Conservation (phyloP, 2,797 vertebrate species). For the Mus spretus region DNA sequence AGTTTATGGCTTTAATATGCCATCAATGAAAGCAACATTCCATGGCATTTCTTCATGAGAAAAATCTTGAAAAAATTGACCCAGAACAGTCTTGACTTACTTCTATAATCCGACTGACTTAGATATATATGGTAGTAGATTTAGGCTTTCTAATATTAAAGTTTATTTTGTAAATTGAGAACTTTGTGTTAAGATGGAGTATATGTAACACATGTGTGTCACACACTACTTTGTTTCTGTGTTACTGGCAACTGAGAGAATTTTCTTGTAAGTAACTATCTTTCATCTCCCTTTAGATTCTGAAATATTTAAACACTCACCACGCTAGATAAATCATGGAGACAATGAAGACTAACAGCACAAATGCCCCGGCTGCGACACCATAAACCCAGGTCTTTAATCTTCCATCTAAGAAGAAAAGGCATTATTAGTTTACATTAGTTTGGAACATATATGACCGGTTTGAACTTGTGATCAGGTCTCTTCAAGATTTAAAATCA, state of each 20-base stretch:
- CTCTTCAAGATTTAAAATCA: constrained; percentile 75
- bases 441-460: constrained; percentile 76
- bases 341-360: constrained; percentile 98
- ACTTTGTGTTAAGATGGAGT: not conserved
- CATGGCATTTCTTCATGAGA: not conserved
- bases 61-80: constrained; percentile 10
- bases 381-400: constrained; percentile 99
- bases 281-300: constrained; percentile 58
- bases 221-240: not conserved
- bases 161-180: constrained; percentile 15
- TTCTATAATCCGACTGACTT: not conserved
- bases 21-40: not conserved
- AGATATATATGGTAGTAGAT: not conserved
- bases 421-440: constrained; percentile 88
- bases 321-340: constrained; percentile 99
- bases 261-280: constrained; percentile 35
- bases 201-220: not conserved
- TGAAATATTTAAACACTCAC: constrained; percentile 92
- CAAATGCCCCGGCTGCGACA: constrained; percentile 97
- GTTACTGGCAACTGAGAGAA: not conserved
- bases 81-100: not conserved
- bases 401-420: constrained; percentile 96
- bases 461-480: constrained; percentile 64
- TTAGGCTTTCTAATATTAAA: not conserved
- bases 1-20: not conserved